Conservation (phyloP, 2,888 invertebrate genomes). For the Euplexia lucipara region DNA sequence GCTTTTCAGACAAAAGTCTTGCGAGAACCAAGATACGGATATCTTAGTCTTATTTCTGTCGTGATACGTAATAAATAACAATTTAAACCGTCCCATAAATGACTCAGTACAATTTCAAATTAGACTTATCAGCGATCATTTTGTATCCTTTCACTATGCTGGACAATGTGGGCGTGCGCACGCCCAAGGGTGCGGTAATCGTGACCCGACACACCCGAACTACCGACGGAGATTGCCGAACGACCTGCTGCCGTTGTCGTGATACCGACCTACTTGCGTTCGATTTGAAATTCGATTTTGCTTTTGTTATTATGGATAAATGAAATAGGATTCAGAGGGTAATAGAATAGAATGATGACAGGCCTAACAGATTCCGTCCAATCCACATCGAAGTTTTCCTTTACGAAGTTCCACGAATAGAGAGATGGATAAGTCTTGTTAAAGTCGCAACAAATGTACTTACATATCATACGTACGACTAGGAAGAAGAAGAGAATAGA, state of each 20-base stretch:
- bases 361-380: too few species aligned
- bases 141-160: conserved; percentile 80
- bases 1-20: too few species aligned
- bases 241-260: conserved; percentile 54
- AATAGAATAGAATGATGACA: too few species aligned
- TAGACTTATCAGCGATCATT: conserved; percentile 74
- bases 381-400: too few species aligned
- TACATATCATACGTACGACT: too few species aligned
- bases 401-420: too few species aligned
- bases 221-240: conserved; percentile 73
- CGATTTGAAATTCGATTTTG: conserved; percentile 50
- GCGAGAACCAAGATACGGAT: not conserved
- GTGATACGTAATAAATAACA: conserved; percentile 28
- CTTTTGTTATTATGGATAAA: not conserved
- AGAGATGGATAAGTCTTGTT: too few species aligned
- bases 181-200: conserved; percentile 75
- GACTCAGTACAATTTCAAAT: conserved; percentile 58
- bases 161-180: conserved; percentile 72
- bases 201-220: conserved; percentile 83
- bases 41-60: not conserved
- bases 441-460: too few species aligned
- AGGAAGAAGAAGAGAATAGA: too few species aligned
- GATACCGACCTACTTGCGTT: conserved; percentile 37
- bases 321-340: not conserved
- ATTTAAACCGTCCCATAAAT: conserved; percentile 35